Evolutionary conservation across 2,113 vertebrate genomes (phyloP).

Genomic region (Mola mola): DNA sequence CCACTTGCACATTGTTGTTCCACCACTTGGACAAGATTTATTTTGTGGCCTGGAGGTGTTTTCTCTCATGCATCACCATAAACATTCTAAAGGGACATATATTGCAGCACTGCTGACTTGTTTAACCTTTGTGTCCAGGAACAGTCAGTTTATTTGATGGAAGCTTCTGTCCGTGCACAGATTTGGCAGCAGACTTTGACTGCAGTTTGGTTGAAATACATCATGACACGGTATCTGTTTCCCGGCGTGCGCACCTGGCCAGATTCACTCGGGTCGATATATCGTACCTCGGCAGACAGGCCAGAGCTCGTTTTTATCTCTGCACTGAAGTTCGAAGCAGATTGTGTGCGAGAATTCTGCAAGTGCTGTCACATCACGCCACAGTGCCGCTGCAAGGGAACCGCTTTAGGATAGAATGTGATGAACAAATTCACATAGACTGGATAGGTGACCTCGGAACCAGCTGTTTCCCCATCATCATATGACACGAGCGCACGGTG

Average conservation of each 20-base stretch:
- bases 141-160: too few species aligned
- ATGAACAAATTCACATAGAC: slow-evolving; percentile 38
- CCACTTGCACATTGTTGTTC: too few species aligned
- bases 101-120: too few species aligned
- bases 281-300: slow-evolving; percentile 66
- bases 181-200: too few species aligned
- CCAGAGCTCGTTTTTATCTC: slow-evolving; percentile 68
- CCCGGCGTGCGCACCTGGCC: slow-evolving; percentile 46
- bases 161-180: too few species aligned
- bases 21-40: too few species aligned
- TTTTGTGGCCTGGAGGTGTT: too few species aligned
- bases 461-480: slow-evolving; percentile 65
- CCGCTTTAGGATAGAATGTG: slow-evolving; percentile 43
- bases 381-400: slow-evolving; percentile 13
- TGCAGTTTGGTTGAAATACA: too few species aligned
- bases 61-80: too few species aligned
- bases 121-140: too few species aligned
- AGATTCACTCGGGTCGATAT: slow-evolving; percentile 68
- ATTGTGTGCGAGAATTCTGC: slow-evolving; percentile 44
- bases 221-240: slow-evolving; percentile 45
- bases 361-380: slow-evolving; percentile 38
- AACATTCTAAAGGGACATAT: too few species aligned
- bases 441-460: slow-evolving; percentile 67
- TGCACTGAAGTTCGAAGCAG: slow-evolving; percentile 58
- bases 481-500: slow-evolving; percentile 59